Percentiles rank a stretch among this genome's conserved stretches.
phyloP scores from a whole-genome alignment of 2,797 vertebrate genomes.

The Euthynnus affinis region DNA sequence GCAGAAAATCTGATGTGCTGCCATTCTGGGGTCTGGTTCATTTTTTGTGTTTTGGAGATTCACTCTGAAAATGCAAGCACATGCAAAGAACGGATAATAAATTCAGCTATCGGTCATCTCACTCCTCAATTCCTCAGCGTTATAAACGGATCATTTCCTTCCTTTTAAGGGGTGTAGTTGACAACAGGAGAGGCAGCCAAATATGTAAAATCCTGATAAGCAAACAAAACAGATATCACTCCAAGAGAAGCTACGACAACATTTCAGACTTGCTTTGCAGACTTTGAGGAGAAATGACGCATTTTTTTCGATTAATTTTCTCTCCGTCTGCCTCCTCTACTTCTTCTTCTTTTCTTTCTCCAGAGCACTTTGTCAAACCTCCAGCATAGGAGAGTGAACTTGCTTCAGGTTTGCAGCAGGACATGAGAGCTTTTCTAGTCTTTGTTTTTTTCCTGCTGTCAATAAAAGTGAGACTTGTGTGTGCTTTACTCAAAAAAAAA shows the following conservation, averaged over 20 bases:
- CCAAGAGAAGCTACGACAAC: not conserved
- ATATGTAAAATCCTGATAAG: constrained; percentile 45
- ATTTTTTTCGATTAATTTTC: too few relatives aligned
- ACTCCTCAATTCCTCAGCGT: not conserved
- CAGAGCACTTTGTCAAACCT: constrained; percentile 34
- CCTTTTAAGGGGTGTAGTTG: constrained; percentile 10
- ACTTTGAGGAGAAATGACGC: not conserved
- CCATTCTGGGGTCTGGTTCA: constrained; percentile 49
- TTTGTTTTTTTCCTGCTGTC: constrained; percentile 49
- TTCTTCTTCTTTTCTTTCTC: constrained; percentile 16
- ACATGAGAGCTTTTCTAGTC: constrained; percentile 27
- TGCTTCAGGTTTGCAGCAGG: constrained; percentile 25
- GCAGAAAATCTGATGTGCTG: constrained; percentile 70
- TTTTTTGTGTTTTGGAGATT: constrained; percentile 53
- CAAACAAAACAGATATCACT: constrained; percentile 10
- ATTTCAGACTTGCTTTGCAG: too few relatives aligned
- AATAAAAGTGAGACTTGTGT: constrained; percentile 30
- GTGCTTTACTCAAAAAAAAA: constrained; percentile 14
- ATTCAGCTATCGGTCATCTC: constrained; percentile 23
- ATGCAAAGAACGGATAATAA: constrained; percentile 48
- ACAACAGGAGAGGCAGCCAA: not conserved
- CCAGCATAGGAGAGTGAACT: constrained; percentile 31
- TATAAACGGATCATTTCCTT: constrained; percentile 11
- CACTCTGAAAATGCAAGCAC: constrained; percentile 41
- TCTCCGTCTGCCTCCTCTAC: too few relatives aligned